Percentiles rank a stretch among this genome's conserved stretches.
These are phyloP conservation scores for Neodiprion pinetum DNA, from an alignment of 1,140 invertebrate species.

Conservation along the genomic window DNA sequence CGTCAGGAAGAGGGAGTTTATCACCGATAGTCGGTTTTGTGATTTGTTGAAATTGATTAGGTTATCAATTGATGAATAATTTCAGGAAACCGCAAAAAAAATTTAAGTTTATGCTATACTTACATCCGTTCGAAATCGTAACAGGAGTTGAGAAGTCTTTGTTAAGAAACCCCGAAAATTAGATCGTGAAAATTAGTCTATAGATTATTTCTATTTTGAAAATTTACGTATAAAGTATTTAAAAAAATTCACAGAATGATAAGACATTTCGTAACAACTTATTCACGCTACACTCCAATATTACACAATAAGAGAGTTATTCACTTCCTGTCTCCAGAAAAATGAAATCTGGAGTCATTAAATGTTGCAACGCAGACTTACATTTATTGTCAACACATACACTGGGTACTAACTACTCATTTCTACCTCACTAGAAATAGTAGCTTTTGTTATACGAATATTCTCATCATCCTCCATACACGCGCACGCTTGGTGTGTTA, in stretches of 20 bases:
- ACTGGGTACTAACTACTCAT: too few relatives aligned
- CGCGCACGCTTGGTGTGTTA: neutral
- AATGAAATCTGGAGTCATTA: neutral
- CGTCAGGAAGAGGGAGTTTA: too few relatives aligned
- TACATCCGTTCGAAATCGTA: too few relatives aligned
- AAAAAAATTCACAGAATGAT: neutral
- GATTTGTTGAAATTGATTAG: neutral
- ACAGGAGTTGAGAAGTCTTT: too few relatives aligned
- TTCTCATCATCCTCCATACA: neutral
- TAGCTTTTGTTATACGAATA: neutral
- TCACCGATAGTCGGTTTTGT: neutral
- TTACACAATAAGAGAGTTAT: neutral
- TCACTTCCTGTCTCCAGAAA: neutral
- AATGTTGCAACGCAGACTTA: neutral
- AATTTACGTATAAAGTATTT: neutral
- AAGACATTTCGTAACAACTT: neutral
- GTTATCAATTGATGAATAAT: too few relatives aligned
- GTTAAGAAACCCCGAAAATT: too few relatives aligned
- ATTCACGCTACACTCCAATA: neutral
- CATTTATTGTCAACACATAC: neutral
- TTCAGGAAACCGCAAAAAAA: too few relatives aligned
- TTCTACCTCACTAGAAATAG: too few relatives aligned
- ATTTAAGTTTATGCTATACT: too few relatives aligned
- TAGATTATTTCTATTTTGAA: too few relatives aligned
- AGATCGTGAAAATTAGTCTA: too few relatives aligned